phyloP scores from a whole-genome alignment of 2,113 vertebrate species.

The Toxotes jaculatrix region DNA sequence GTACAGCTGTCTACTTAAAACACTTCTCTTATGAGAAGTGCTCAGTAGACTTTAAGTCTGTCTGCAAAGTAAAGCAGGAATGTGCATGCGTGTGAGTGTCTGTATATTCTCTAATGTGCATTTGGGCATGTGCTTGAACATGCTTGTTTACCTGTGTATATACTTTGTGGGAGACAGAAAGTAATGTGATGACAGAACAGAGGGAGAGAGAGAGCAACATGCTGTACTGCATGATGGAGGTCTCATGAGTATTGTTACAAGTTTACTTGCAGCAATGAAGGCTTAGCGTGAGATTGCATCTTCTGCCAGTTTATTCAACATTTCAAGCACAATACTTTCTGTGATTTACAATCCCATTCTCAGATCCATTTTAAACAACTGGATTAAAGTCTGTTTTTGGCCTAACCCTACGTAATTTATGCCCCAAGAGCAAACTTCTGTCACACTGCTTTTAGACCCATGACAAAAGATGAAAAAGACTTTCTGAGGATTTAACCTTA shows the following conservation, averaged over 20 bases:
- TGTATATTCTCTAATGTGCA: conserved; percentile 2
- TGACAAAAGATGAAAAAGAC: conserved; percentile 62
- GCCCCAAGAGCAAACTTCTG: conserved; percentile 42
- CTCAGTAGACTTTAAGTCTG: conserved; percentile 4
- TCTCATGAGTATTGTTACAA: conserved; percentile 29
- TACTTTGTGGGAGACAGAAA: neutral
- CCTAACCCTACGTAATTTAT: conserved; percentile 36
- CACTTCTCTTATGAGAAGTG: conserved; percentile 28
- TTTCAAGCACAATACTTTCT: conserved; percentile 29
- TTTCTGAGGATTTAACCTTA: conserved; percentile 67
- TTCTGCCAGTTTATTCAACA: conserved; percentile 36
- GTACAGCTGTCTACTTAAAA: conserved; percentile 58
- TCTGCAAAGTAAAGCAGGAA: conserved; percentile 31
- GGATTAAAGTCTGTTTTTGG: conserved; percentile 51
- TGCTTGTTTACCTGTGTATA: conserved; percentile 33
- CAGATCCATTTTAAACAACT: conserved; percentile 54
- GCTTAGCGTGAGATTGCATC: conserved; percentile 19
- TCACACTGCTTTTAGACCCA: conserved; percentile 56
- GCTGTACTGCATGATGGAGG: conserved; percentile 25
- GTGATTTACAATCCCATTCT: conserved; percentile 41
- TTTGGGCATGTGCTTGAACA: conserved; percentile 12
- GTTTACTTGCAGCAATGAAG: conserved; percentile 8
- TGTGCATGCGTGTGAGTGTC: conserved; percentile 8
- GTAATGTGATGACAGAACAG: conserved; percentile 24
- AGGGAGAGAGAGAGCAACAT: conserved; percentile 9